A percentile compares a stretch with the other conserved stretches of the same genome.
These are phyloP conservation scores for Cyclophora albipunctata DNA, from an alignment of 2,888 invertebrate species.

Conservation along the genomic window DNA sequence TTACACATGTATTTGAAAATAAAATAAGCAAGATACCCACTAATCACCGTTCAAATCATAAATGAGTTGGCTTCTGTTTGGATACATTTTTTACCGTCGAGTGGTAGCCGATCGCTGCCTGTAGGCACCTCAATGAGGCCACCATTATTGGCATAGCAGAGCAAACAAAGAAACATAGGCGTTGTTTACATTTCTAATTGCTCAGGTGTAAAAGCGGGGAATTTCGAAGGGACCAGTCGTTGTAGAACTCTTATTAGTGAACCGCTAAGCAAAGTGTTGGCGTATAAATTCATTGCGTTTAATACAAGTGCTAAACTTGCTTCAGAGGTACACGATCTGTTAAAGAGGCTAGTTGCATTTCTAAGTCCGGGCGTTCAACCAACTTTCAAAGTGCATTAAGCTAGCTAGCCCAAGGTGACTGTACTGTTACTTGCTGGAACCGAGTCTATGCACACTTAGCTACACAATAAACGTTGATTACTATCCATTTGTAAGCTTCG, in stretches of 20 bases:
- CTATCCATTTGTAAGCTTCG: no score
- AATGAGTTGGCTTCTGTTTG: slow-evolving; percentile 37
- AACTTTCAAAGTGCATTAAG: slow-evolving; percentile 37
- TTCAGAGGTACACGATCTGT: not conserved
- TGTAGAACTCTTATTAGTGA: slow-evolving; percentile 25
- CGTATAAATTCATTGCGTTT: slow-evolving; percentile 4
- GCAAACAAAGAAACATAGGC: slow-evolving; percentile 46
- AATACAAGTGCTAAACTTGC: slow-evolving; percentile 1
- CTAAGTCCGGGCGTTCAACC: slow-evolving; percentile 34
- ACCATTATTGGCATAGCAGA: slow-evolving; percentile 44
- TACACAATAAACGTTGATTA: slow-evolving; percentile 5
- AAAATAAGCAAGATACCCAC: slow-evolving; percentile 22
- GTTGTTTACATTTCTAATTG: slow-evolving; percentile 49
- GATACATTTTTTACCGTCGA: slow-evolving; percentile 25
- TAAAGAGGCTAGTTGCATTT: slow-evolving; percentile 18
- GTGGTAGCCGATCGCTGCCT: slow-evolving; percentile 26
- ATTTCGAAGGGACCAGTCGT: slow-evolving; percentile 23
- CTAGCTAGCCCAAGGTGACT: slow-evolving; percentile 20
- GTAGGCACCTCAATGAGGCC: slow-evolving; percentile 51
- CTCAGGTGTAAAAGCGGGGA: slow-evolving; percentile 36
- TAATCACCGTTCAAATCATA: slow-evolving; percentile 32
- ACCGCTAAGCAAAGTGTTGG: slow-evolving; percentile 26
- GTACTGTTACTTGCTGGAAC: slow-evolving; percentile 22
- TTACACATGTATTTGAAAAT: slow-evolving; percentile 31
- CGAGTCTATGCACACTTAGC: slow-evolving; percentile 4